Evolutionary conservation across 2,113 vertebrate species (phyloP).

Genomic region (Cyanoderma ruficeps): DNA sequence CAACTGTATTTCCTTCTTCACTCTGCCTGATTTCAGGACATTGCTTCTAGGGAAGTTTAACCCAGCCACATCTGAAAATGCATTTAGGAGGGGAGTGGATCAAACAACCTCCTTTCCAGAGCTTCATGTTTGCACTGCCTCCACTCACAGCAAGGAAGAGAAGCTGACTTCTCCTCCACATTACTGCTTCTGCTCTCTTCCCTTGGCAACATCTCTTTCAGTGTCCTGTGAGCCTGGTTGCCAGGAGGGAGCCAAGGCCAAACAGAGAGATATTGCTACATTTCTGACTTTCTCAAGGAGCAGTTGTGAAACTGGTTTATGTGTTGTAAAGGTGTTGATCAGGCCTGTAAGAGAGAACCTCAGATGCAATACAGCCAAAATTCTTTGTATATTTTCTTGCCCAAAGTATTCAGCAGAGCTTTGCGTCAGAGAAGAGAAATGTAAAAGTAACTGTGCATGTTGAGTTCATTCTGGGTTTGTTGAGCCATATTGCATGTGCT

Average conservation of each 20-base stretch:
- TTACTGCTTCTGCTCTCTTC: neutral
- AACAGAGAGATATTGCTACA: too few species aligned
- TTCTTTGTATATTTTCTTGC: neutral
- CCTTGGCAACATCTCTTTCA: neutral
- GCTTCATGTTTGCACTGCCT: neutral
- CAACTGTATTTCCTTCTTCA: neutral
- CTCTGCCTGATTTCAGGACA: neutral
- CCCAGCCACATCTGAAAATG: neutral
- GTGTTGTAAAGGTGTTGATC: neutral
- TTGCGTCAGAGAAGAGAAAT: neutral
- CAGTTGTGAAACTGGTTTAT: neutral
- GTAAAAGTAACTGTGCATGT: neutral
- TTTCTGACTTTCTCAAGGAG: neutral
- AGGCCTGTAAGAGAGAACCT: neutral
- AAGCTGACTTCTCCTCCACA: neutral
- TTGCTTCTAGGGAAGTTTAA: neutral
- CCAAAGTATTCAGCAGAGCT: neutral
- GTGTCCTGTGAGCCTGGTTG: neutral
- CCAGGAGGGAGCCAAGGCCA: neutral
- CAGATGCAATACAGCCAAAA: rapidly evolving
- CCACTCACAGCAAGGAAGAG: rapidly evolving
- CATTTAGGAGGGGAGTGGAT: neutral
- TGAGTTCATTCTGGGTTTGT: rapidly evolving
- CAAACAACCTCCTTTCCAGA: neutral
- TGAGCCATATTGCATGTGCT: neutral